Conservation (phyloP, 2,113 vertebrate species). For the Onychorhynchus coronatus region DNA sequence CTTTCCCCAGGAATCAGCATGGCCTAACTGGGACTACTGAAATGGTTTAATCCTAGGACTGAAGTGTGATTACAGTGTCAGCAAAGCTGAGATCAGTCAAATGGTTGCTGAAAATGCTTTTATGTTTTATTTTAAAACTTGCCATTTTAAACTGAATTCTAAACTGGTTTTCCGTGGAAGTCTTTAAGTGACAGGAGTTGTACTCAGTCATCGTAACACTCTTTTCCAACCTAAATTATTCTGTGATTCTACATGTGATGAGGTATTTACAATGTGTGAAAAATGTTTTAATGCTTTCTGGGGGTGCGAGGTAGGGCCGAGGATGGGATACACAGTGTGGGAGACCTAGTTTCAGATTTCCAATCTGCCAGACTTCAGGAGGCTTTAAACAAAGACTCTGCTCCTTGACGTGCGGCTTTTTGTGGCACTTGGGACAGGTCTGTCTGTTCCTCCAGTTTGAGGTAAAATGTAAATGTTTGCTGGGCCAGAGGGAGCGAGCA, state of each 20-base stretch:
- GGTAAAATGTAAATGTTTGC: slow-evolving; percentile 48
- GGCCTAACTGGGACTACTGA: not conserved
- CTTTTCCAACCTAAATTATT: not conserved
- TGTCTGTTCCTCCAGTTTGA: not conserved
- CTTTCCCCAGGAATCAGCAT: not conserved
- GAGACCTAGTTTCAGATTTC: not conserved
- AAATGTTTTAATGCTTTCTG: not conserved
- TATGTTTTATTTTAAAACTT: not conserved
- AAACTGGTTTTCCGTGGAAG: not conserved
- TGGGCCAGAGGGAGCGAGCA: slow-evolving; percentile 47
- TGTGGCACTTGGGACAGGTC: not conserved
- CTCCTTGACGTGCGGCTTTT: not conserved
- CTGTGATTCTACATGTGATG: not conserved
- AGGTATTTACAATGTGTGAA: not conserved
- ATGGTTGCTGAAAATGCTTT: not conserved
- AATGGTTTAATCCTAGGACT: not conserved
- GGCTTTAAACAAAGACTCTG: not conserved
- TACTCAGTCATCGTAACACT: not conserved
- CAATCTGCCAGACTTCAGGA: not conserved
- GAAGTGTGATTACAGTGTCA: not conserved
- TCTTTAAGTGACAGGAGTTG: not conserved
- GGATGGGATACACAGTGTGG: not conserved
- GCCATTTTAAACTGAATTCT: not conserved
- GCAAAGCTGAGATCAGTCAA: not conserved
- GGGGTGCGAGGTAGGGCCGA: not conserved